Evolutionary conservation across 2,888 invertebrate species (phyloP).

Genomic region (Eurois occulta): DNA sequence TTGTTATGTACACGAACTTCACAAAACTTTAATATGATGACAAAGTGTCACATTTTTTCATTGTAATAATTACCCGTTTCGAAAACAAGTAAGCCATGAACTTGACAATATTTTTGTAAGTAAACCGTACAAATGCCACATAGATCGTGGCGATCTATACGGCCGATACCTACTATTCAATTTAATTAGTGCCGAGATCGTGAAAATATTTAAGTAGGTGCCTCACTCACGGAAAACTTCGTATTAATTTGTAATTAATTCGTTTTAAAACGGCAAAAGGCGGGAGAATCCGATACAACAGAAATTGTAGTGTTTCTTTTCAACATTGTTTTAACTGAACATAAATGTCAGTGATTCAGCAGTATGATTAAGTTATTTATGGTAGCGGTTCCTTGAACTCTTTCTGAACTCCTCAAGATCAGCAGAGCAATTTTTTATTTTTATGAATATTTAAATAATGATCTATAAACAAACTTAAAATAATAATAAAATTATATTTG

Average conservation of each 20-base stretch:
- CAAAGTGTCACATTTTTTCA: not conserved
- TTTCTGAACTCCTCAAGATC: slow-evolving; percentile 51
- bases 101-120: not conserved
- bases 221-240: not conserved
- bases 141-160: slow-evolving; percentile 4
- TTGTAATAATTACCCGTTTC: not conserved
- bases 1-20: slow-evolving; percentile 2
- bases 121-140: not conserved
- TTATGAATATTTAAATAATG: not conserved
- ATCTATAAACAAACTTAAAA: not conserved
- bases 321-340: slow-evolving; percentile 6
- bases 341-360: slow-evolving; percentile 6
- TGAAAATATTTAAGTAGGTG: not conserved
- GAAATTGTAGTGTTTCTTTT: not conserved
- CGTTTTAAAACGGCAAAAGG: not conserved
- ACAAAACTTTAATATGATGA: not conserved
- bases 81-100: slow-evolving; percentile 49
- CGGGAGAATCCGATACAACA: not conserved
- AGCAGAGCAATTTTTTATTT: not conserved
- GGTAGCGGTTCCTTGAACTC: slow-evolving; percentile 36
- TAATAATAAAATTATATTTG: not conserved
- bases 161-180: not conserved
- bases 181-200: not conserved
- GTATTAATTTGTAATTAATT: not conserved
- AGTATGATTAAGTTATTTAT: slow-evolving; percentile 14